phyloP scores from a whole-genome alignment of 2,888 invertebrate genomes.

The Apotomis capreana region DNA sequence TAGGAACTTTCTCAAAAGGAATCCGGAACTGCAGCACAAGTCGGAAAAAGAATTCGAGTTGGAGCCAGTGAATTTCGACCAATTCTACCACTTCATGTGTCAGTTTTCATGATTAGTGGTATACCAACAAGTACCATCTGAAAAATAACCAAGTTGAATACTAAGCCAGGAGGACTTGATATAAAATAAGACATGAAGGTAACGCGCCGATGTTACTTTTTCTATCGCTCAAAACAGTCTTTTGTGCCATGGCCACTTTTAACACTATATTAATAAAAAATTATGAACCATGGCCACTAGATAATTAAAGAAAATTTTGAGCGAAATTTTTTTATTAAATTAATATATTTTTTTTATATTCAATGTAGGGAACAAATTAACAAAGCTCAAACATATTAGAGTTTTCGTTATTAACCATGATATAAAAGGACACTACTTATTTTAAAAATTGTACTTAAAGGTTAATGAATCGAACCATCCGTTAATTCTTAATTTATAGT shows the following conservation, averaged over 20 bases:
- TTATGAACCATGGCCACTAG: slow-evolving; percentile 1
- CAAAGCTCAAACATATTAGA: slow-evolving; percentile 52
- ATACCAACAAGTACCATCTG: slow-evolving; percentile 45
- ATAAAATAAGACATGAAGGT: slow-evolving; percentile 2
- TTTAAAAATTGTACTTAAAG: slow-evolving; percentile 61
- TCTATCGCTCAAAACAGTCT: slow-evolving; percentile 24
- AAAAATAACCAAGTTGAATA: slow-evolving; percentile 5
- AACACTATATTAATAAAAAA: slow-evolving; percentile 1
- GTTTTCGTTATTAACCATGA: slow-evolving; percentile 45
- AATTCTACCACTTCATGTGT: slow-evolving; percentile 81
- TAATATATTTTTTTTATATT: slow-evolving; percentile 22
- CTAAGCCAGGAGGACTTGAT: slow-evolving; percentile 2
- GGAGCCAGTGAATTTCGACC: slow-evolving; percentile 79
- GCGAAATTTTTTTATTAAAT: background rate
- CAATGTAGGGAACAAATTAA: slow-evolving; percentile 43
- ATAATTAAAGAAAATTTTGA: slow-evolving; percentile 12
- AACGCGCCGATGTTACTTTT: background rate
- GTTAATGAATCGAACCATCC: slow-evolving; percentile 51
- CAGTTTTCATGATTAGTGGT: slow-evolving; percentile 73
- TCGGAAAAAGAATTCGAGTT: slow-evolving; percentile 69
- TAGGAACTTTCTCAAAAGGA: slow-evolving; percentile 77
- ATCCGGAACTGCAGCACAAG: slow-evolving; percentile 73
- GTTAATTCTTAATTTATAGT: slow-evolving; percentile 62
- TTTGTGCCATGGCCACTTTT: slow-evolving; percentile 28
- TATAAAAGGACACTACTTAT: slow-evolving; percentile 34